Percentiles rank a stretch among this genome's conserved stretches.
Evolutionary conservation across 2,113 vertebrate species (phyloP).

Genomic region (Globicephala melas): DNA sequence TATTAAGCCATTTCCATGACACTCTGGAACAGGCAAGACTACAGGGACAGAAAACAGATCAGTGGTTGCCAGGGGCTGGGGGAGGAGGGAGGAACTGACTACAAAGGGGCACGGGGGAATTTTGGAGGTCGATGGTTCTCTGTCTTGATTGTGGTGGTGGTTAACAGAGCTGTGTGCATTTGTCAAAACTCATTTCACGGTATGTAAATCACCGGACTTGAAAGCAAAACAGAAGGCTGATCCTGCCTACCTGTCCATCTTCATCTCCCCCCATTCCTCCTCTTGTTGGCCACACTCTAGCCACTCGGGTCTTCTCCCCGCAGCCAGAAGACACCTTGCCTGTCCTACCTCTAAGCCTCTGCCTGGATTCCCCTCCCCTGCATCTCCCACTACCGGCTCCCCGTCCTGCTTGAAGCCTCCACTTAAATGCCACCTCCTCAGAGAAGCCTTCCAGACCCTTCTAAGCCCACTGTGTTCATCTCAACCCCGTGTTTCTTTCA

Average conservation of each 20-base stretch:
- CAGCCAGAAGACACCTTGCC: neutral
- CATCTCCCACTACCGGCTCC: neutral
- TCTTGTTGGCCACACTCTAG: neutral
- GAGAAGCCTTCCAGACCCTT: neutral
- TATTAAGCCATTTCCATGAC: neutral
- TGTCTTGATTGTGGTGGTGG: neutral
- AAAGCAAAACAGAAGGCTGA: neutral
- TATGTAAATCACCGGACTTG: neutral
- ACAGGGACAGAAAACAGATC: neutral
- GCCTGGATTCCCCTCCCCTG: neutral
- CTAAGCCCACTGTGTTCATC: neutral
- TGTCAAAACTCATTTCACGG: neutral
- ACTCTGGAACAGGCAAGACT: neutral
- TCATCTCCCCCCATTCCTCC: neutral
- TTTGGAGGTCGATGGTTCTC: accelerated
- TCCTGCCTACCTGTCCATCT: neutral
- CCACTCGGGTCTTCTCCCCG: neutral
- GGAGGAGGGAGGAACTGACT: neutral
- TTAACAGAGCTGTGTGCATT: neutral
- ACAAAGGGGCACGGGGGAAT: neutral
- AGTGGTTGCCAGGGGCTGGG: neutral
- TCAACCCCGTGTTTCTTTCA: neutral
- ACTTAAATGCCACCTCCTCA: neutral
- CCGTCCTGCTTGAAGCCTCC: neutral
- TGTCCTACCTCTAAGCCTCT: neutral